Evolutionary conservation across 2,113 vertebrate species (phyloP).

Genomic region (Ochotona curzoniae): DNA sequence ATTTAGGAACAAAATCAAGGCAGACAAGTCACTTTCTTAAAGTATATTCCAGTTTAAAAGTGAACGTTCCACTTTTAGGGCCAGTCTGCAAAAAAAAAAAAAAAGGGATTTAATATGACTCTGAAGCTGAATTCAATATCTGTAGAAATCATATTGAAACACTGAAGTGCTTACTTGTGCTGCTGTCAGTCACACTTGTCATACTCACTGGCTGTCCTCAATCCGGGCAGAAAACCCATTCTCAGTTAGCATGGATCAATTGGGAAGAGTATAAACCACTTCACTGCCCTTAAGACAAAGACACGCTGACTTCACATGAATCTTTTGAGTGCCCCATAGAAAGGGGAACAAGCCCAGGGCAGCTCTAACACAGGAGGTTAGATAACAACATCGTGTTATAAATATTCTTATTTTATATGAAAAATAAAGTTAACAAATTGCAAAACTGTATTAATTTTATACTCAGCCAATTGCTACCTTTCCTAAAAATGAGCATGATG

Average conservation of each 20-base stretch:
- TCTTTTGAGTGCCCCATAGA: background rate
- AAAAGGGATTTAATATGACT: slow-evolving; percentile 63
- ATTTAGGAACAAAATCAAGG: background rate
- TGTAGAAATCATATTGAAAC: slow-evolving; percentile 63
- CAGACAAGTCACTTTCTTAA: slow-evolving; percentile 19
- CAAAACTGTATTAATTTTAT: background rate
- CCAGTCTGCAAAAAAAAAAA: slow-evolving; percentile 48
- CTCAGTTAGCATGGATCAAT: slow-evolving; percentile 53
- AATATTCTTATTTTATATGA: background rate
- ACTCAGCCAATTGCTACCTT: background rate
- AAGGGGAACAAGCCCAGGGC: background rate
- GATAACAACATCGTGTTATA: background rate
- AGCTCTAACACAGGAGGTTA: background rate
- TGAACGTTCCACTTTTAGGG: slow-evolving; percentile 39
- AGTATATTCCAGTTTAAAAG: slow-evolving; percentile 27
- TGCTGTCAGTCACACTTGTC: slow-evolving; percentile 43
- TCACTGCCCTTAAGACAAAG: slow-evolving; percentile 13
- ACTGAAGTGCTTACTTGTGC: slow-evolving; percentile 26
- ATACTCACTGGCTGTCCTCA: slow-evolving; percentile 20
- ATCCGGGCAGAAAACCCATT: slow-evolving; percentile 54
- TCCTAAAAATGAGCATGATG: background rate
- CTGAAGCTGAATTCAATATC: slow-evolving; percentile 59
- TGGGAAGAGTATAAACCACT: slow-evolving; percentile 65
- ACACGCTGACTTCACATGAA: background rate
- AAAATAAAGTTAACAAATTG: background rate